Percentiles rank a stretch among this genome's conserved stretches.
phyloP scores from a whole-genome alignment of 2,113 vertebrate genomes.

The Nanorana parkeri region DNA sequence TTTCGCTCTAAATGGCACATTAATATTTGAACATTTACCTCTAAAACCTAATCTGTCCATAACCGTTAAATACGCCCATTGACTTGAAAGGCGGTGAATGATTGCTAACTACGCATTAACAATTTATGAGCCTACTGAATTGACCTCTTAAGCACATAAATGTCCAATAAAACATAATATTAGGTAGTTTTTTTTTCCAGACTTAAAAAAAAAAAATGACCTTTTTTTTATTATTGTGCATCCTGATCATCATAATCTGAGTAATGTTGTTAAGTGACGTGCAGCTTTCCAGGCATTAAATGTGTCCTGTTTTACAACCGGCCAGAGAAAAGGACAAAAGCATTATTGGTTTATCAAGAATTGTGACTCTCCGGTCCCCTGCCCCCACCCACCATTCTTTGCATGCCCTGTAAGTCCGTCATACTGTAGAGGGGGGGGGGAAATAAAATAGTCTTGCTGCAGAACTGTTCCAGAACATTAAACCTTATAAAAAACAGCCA shows the following conservation, averaged over 20 bases:
- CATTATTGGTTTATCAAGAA: conserved; percentile 54
- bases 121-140: conserved; percentile 48
- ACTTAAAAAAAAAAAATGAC: background rate
- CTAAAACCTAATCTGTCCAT: conserved; percentile 45
- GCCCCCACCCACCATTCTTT: conserved; percentile 18
- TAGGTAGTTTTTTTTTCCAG: conserved; percentile 34
- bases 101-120: conserved; percentile 36
- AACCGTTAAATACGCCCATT: conserved; percentile 27
- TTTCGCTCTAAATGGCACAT: conserved; percentile 47
- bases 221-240: conserved; percentile 34
- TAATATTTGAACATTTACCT: conserved; percentile 49
- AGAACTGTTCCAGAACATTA: conserved; percentile 57
- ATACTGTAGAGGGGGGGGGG: conserved; percentile 24
- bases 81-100: conserved; percentile 27
- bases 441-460: conserved; percentile 28
- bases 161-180: conserved; percentile 53
- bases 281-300: conserved; percentile 18
- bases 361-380: conserved; percentile 41
- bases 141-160: conserved; percentile 52
- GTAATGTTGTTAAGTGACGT: background rate
- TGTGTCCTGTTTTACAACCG: conserved; percentile 13
- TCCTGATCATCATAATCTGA: conserved; percentile 14
- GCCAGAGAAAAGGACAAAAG: conserved; percentile 40
- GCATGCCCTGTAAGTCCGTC: conserved; percentile 42
- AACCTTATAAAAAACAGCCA: conserved; percentile 47